Conservation (phyloP, 2,113 vertebrate species). For the Pelecanoides urinatrix region DNA sequence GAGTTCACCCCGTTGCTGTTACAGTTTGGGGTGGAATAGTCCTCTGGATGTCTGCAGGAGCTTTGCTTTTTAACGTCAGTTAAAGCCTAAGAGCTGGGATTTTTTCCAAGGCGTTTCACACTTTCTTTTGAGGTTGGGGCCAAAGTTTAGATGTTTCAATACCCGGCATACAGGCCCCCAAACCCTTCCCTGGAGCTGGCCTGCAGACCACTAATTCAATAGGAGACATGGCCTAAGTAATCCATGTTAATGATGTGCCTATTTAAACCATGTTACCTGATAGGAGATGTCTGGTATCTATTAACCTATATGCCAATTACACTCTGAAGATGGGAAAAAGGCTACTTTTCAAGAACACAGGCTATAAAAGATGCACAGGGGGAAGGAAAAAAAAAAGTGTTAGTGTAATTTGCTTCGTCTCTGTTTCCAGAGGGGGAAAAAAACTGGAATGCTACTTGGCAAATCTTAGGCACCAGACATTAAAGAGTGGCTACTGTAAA, state of each 20-base stretch:
- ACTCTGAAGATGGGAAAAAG: background rate
- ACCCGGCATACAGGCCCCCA: background rate
- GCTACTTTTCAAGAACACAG: background rate
- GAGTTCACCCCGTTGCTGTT: background rate
- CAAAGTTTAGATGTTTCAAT: conserved; percentile 48
- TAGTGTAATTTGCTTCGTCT: background rate
- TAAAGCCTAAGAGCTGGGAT: background rate
- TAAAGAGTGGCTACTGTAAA: background rate
- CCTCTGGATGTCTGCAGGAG: conserved; percentile 18
- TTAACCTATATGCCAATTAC: background rate
- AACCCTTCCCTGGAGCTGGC: conserved; percentile 16
- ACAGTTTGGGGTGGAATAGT: background rate
- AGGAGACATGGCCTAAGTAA: conserved; percentile 9
- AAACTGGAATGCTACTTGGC: background rate
- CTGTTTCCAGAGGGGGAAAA: background rate
- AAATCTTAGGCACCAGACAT: background rate
- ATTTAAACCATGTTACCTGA: conserved; percentile 55
- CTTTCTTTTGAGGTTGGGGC: conserved; percentile 50
- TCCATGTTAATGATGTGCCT: conserved; percentile 13
- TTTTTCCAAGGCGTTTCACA: conserved; percentile 19
- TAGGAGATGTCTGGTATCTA: conserved; percentile 28
- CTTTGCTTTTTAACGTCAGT: background rate
- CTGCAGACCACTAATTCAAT: conserved; percentile 18
- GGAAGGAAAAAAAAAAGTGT: background rate
- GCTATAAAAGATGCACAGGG: background rate